Base-by-base conservation (phyloP, 2,797 vertebrate species). In the Yasuhikotakia modesta region DNA sequence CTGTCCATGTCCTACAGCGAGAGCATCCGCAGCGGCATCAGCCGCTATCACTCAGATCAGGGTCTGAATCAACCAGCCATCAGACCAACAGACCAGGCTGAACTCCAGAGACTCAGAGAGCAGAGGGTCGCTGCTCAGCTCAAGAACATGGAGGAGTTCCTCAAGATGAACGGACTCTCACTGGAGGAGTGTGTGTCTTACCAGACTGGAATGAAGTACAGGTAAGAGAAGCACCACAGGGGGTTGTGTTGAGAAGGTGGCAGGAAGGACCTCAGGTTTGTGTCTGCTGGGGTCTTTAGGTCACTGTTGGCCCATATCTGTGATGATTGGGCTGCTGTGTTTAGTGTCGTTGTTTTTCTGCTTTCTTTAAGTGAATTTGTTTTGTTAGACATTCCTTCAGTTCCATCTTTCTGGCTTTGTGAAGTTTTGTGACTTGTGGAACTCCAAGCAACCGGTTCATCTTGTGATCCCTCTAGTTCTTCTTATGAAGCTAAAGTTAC, bases 1-100 rank as follows among this genome's bases (percentile, higher is more conserved):
- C 88, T 99, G 93, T 97, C 97, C 89, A 97, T 99, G 97, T 92
- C 97, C 0, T 99, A 97, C 93, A 99, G 97, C 79, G 97, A 98
- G 89, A 94, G 97, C 90, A 95, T 99, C 89, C 92, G 96, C 85
- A 98, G 96, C 65, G 96, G 97, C 76, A 95, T 94, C 86, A 96
- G 94, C 93, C 92, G 96, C 91, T 97, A 94, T 88, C 96, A 95
- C 87, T 96, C 95, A 0, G 97, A 99, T 79, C 96, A 96, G 93
- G 96, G 95, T 84, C 93, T 96, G 81, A 96, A 94, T 86, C 93
- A 91, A 89, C 87, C 90, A 0, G 85, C 95, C 4, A 32, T 32
- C 30, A 94, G 94, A 83, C 93, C 91, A 17, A 90, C 92, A 0
- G 94, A 96, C 78, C 91, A 92, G n/a, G 91, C 92, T 55, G 96